Evolutionary conservation across 1,140 invertebrate species (phyloP), one percentile per base, ranked within the genome.

Genomic region (Portunus trituberculatus): DNA sequence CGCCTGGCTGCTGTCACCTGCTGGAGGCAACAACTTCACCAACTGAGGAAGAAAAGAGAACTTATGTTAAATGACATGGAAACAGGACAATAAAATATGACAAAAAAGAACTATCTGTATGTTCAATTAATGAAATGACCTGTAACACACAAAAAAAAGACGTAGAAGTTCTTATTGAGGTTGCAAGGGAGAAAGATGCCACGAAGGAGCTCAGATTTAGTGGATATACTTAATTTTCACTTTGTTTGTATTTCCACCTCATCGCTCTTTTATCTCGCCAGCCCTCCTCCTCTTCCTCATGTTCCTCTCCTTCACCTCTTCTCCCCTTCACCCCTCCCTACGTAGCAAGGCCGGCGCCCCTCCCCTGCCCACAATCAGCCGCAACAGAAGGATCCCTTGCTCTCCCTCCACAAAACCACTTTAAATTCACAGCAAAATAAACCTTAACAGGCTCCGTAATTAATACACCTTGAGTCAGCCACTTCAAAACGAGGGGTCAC

Each of bases 401-500:
- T 20, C 67, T 8, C 20, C 45, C 45, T 14, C 88, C 31, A 90
- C 88, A 28, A 16, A 46, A 90, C 25, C 46, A 46, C 31, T 59
- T 91, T n/a, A 28, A 48, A 46, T 29, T 52, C 89, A 29, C 89
- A 28, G 39, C 89, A 28, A 59, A 29, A 59, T 32, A 52, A 59
- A 48, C 29, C 89, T 28, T 76, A 76, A 76, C 67, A 76, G 67
- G 67, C 67, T 20, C 67, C 67, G 32, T 76, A 91, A 91, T 91
- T 91, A 91, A 76, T 76, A 32, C n/a, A 91, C 59, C 90, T 76
- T 91, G 67, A 91, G 16, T 91, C 67, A 67, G 31, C 39, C 67
- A 31, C 48, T 32, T 76, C 20, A n/a, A 14, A 76, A 67, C 32
- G 32, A 31, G 28, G 52, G 87, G 90, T 91, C 59, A 76, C 25